These are phyloP conservation scores for Ammodytes marinus DNA, from an alignment of 2,113 vertebrate genomes.

Conservation along the genomic window DNA sequence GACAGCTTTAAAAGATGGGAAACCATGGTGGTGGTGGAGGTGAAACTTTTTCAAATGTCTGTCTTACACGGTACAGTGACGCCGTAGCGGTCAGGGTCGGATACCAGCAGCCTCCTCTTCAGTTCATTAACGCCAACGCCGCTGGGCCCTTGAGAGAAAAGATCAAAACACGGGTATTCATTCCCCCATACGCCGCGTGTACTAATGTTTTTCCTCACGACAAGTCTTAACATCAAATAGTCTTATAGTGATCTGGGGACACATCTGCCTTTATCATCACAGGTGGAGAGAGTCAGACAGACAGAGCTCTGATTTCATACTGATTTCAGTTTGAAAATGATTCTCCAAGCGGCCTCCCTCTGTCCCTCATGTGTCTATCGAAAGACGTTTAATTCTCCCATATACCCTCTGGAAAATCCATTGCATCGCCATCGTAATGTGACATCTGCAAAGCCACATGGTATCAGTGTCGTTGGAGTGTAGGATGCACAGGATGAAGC, in stretches of 20 bases:
- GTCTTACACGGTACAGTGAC: slow-evolving; percentile 84
- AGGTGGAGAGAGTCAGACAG: slow-evolving; percentile 65
- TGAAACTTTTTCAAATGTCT: slow-evolving; percentile 19
- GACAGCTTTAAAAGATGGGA: slow-evolving; percentile 7
- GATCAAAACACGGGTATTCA: slow-evolving; percentile 49
- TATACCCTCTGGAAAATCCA: slow-evolving; percentile 69
- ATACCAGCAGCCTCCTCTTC: slow-evolving; percentile 92
- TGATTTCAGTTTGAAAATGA: slow-evolving; percentile 64
- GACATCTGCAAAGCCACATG: slow-evolving; percentile 63
- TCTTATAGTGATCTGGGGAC: slow-evolving; percentile 42
- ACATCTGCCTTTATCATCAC: slow-evolving; percentile 76
- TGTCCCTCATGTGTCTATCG: slow-evolving; percentile 16
- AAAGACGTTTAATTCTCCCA: slow-evolving; percentile 22
- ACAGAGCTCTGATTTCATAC: slow-evolving; percentile 72
- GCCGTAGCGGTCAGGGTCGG: slow-evolving; percentile 90
- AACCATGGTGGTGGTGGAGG: neutral
- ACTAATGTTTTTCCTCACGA: slow-evolving; percentile 54
- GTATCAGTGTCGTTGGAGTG: slow-evolving; percentile 67
- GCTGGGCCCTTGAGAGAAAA: slow-evolving; percentile 87
- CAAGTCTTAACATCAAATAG: slow-evolving; percentile 58
- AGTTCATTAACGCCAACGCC: slow-evolving; percentile 93
- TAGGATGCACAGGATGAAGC: slow-evolving; percentile 68
- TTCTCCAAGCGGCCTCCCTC: slow-evolving; percentile 37
- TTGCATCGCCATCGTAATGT: slow-evolving; percentile 58
- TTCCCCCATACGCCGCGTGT: slow-evolving; percentile 32